These are phyloP conservation scores for Hirtodrosophila duncani DNA, from an alignment of 2,888 invertebrate species.

Conservation along the genomic window DNA sequence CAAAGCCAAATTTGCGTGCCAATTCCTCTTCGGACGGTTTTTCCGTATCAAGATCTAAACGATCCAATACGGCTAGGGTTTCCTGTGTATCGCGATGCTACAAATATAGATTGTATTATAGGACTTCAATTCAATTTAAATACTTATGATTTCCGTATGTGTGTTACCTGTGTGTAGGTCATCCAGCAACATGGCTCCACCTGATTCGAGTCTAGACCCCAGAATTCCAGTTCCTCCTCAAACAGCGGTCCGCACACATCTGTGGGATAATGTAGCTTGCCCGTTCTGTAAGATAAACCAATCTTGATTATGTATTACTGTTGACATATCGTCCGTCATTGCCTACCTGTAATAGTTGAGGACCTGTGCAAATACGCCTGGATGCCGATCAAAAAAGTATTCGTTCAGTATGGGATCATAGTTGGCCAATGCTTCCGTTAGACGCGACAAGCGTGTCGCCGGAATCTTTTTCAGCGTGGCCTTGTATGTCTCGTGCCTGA, in stretches of 20 bases:
- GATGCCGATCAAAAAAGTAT: conserved; percentile 99
- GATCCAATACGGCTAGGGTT: conserved; percentile 97
- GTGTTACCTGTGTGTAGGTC: conserved; percentile 94
- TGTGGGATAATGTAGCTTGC: conserved; percentile 98
- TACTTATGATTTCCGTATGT: rapidly evolving
- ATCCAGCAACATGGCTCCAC: conserved; percentile 99
- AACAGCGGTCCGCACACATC: conserved; percentile 99
- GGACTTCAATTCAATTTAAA: background rate
- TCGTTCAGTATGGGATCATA: conserved; percentile 99
- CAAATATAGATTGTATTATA: background rate
- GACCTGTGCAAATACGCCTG: conserved; percentile 97
- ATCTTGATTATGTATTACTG: too few relatives aligned
- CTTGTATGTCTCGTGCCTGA: conserved; percentile 97
- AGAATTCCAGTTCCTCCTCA: conserved; percentile 99
- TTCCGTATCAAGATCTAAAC: conserved; percentile 97
- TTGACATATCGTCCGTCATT: too few relatives aligned
- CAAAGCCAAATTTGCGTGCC: conserved; percentile 97
- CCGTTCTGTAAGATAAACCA: conserved; percentile 83
- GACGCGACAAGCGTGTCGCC: conserved; percentile 93
- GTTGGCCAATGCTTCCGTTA: conserved; percentile 98
- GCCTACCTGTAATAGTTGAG: conserved; percentile 97
- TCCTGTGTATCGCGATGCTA: conserved; percentile 99
- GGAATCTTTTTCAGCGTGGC: conserved; percentile 98
- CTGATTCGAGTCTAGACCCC: conserved; percentile 99
- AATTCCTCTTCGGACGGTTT: conserved; percentile 98